These are phyloP conservation scores for Puntigrus tetrazona DNA, from an alignment of 2,113 vertebrate genomes.

Conservation along the genomic window DNA sequence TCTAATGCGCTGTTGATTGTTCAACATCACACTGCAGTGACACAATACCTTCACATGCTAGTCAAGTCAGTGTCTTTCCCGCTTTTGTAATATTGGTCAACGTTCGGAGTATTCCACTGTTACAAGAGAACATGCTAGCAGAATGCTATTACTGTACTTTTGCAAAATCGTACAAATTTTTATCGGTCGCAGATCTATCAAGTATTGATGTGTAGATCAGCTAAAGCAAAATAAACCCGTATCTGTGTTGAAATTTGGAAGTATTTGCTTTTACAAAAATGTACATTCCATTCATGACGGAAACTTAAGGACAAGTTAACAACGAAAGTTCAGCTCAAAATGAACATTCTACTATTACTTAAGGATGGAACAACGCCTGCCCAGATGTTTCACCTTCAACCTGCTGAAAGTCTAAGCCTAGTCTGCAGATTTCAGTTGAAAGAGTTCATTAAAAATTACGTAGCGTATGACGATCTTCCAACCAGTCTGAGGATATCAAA, in stretches of 20 bases:
- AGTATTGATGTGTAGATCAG: background rate
- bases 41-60: background rate
- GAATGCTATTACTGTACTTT: background rate
- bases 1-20: background rate
- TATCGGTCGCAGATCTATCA: background rate
- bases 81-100: conserved; percentile 9
- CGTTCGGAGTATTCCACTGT: background rate
- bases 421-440: background rate
- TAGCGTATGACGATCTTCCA: background rate
- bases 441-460: background rate
- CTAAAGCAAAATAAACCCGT: background rate
- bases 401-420: background rate
- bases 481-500: background rate
- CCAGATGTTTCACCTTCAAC: background rate
- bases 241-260: background rate
- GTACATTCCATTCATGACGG: background rate
- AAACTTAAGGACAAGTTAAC: background rate
- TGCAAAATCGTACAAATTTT: background rate
- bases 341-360: background rate
- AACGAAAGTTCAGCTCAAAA: no score
- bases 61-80: background rate
- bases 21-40: background rate
- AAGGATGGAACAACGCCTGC: background rate
- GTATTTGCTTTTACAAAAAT: background rate
- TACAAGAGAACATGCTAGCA: background rate